Evolutionary conservation across 2,113 vertebrate genomes (phyloP).

Genomic region (Hemiscyllium ocellatum): DNA sequence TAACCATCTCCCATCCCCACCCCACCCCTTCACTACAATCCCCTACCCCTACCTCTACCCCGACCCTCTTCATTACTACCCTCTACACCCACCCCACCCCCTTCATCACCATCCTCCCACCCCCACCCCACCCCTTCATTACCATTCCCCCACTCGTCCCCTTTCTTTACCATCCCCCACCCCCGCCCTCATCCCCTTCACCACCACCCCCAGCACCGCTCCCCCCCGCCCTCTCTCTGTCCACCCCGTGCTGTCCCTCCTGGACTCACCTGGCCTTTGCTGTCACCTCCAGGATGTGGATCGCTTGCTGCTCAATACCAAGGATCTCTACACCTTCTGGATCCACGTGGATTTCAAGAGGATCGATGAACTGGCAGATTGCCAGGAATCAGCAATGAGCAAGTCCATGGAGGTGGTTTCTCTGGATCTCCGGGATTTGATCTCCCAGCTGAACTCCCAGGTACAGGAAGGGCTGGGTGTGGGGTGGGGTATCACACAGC

Average conservation of each 20-base stretch:
- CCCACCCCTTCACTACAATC: too few species aligned
- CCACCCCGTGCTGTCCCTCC: not conserved
- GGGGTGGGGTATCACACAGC: too few species aligned
- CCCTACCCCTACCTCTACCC: too few species aligned
- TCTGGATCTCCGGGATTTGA: not conserved
- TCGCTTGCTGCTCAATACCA: not conserved
- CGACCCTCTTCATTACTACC: too few species aligned
- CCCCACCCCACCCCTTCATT: too few species aligned
- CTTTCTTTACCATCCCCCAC: too few species aligned
- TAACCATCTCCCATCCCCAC: too few species aligned
- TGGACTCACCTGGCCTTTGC: not conserved
- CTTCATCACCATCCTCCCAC: too few species aligned
- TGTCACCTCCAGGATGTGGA: not conserved
- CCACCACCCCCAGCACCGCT: not conserved
- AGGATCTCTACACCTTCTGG: constrained; percentile 23
- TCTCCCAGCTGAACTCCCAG: constrained; percentile 27
- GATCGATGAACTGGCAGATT: not conserved
- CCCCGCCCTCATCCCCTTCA: too few species aligned
- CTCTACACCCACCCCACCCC: too few species aligned
- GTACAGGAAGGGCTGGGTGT: not conserved
- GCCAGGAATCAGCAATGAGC: not conserved
- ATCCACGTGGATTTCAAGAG: constrained; percentile 14
- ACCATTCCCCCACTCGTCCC: too few species aligned
- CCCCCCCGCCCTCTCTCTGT: too few species aligned
- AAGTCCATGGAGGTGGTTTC: not conserved